These are phyloP conservation scores for Piprites chloris DNA, from an alignment of 2,113 vertebrate genomes.

Conservation along the genomic window DNA sequence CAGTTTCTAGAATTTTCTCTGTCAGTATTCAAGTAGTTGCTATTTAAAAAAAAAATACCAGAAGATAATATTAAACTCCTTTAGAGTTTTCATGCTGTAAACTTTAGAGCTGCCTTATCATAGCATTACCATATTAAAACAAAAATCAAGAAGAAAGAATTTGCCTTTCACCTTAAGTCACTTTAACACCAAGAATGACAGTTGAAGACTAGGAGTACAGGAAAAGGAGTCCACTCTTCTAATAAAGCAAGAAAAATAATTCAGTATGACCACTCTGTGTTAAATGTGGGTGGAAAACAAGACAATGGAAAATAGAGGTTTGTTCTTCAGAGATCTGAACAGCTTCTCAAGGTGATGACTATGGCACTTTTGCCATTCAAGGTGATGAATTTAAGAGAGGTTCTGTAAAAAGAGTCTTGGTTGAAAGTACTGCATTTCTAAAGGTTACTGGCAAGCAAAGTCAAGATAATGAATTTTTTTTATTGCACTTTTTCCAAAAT, in stretches of 20 bases:
- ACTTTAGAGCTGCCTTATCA: not conserved
- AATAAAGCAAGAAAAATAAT: not conserved
- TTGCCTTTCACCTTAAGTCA: not conserved
- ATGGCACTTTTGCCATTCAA: not conserved
- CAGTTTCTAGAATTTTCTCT: not conserved
- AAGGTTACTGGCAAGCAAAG: not conserved
- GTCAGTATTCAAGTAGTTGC: not conserved
- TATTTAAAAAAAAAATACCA: not conserved
- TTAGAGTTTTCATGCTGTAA: not conserved
- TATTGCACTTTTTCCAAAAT: not conserved
- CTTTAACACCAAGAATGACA: not conserved
- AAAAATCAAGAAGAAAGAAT: not conserved
- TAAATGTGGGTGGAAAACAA: not conserved
- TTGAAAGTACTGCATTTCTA: not conserved
- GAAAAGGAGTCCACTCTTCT: not conserved
- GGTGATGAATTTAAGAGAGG: not conserved
- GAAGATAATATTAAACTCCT: not conserved
- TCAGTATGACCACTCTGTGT: rapidly evolving
- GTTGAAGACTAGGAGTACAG: not conserved
- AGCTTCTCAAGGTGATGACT: not conserved
- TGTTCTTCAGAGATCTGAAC: not conserved
- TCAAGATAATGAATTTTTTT: not conserved
- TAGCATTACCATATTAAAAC: not conserved
- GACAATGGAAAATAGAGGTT: not conserved
- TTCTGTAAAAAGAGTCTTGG: not conserved